Conservation (phyloP, 2,113 vertebrate genomes). For the Paramormyrops kingsleyae region DNA sequence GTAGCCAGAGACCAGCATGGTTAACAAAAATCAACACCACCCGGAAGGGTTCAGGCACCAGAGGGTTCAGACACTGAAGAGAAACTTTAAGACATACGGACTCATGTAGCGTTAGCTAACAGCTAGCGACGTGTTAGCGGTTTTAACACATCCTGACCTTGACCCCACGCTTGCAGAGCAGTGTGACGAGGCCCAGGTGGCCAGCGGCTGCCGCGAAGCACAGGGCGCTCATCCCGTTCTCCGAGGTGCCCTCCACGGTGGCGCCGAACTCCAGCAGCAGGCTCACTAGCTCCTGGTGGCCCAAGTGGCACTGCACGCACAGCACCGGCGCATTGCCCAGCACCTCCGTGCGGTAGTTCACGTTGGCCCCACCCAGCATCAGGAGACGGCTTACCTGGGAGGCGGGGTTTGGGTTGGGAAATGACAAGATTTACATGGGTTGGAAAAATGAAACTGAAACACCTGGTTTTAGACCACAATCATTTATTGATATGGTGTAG, state of each 20-base stretch:
- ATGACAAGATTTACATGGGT: background rate
- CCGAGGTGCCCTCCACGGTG: constrained; percentile 69
- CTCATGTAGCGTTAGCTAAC: background rate
- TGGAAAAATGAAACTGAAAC: background rate
- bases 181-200: constrained; percentile 70
- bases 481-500: background rate
- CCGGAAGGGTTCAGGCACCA: background rate
- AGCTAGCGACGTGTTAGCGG: background rate
- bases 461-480: background rate
- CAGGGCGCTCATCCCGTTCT: constrained; percentile 81
- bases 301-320: constrained; percentile 85
- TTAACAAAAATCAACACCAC: background rate
- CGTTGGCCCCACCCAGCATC: constrained; percentile 87
- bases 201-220: constrained; percentile 82
- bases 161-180: constrained; percentile 81
- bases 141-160: constrained; percentile 67
- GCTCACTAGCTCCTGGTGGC: constrained; percentile 82
- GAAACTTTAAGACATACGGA: background rate
- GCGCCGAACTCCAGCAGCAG: constrained; percentile 84
- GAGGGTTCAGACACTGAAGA: background rate
- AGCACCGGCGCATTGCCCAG: constrained; percentile 85
- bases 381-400: constrained; percentile 88
- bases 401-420: background rate
- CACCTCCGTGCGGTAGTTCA: constrained; percentile 89
- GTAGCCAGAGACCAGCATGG: background rate